phyloP scores from a whole-genome alignment of 1,140 invertebrate species.

The Belonocnema kinseyi region DNA sequence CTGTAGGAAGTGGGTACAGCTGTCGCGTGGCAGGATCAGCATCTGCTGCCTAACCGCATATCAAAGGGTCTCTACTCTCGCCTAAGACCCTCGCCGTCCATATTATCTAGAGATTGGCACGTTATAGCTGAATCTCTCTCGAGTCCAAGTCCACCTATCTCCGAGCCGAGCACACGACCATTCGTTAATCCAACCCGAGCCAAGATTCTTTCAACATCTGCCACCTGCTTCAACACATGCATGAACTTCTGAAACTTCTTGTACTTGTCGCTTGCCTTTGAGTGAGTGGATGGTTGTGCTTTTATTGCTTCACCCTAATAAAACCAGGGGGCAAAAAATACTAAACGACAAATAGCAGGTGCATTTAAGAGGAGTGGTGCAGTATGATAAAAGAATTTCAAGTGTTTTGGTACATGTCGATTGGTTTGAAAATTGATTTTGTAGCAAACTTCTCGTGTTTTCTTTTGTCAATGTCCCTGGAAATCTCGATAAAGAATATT shows the following conservation, averaged over 20 bases:
- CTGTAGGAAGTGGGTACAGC: slow-evolving; percentile 14
- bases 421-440: too few relatives aligned
- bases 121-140: neutral
- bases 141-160: neutral
- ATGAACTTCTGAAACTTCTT: neutral
- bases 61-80: slow-evolving; percentile 4
- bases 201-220: slow-evolving; percentile 14
- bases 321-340: too few relatives aligned
- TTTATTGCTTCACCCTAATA: too few relatives aligned
- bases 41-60: slow-evolving; percentile 19
- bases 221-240: neutral
- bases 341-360: too few relatives aligned
- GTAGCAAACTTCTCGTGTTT: too few relatives aligned
- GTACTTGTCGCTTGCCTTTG: neutral
- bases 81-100: slow-evolving; percentile 14
- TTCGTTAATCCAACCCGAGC: neutral
- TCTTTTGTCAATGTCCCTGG: too few relatives aligned
- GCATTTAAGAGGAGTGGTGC: too few relatives aligned
- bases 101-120: slow-evolving; percentile 5
- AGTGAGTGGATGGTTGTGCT: too few relatives aligned
- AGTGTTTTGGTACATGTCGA: too few relatives aligned
- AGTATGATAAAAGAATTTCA: too few relatives aligned
- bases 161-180: neutral
- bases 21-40: slow-evolving; percentile 30
- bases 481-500: too few relatives aligned